phyloP scores from a whole-genome alignment of 2,888 invertebrate species.

The Bugula neritina region DNA sequence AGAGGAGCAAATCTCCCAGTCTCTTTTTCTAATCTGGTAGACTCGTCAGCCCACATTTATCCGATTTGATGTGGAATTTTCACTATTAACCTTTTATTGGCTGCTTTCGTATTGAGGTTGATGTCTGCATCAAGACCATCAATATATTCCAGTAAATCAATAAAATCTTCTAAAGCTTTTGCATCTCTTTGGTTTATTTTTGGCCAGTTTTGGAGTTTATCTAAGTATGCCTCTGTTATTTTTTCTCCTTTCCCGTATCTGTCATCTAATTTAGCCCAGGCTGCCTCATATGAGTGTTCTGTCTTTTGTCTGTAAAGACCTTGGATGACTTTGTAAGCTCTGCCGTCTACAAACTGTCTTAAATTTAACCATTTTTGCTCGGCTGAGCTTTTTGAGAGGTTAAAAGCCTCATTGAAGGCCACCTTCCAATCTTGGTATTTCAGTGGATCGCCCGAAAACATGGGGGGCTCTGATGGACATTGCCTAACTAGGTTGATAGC shows the following conservation, averaged over 20 bases:
- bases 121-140: conserved; percentile 1
- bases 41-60: conserved; percentile 5
- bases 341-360: conserved; percentile 20
- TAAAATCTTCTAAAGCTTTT: conserved; percentile 10
- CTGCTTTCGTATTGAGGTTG: conserved; percentile 12
- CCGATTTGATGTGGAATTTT: background rate
- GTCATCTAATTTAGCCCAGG: conserved; percentile 20
- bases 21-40: background rate
- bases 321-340: background rate
- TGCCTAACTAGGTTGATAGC: conserved; percentile 17
- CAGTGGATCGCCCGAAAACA: conserved; percentile 20
- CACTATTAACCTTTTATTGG: conserved; percentile 4
- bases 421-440: conserved; percentile 16
- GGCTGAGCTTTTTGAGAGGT: conserved; percentile 1
- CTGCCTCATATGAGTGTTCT: background rate
- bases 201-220: background rate
- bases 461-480: background rate
- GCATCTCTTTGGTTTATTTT: background rate
- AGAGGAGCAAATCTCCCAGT: conserved; percentile 1
- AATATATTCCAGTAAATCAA: background rate
- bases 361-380: conserved; percentile 9
- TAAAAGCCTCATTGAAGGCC: conserved; percentile 23
- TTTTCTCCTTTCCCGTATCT: conserved; percentile 20
- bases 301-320: conserved; percentile 24
- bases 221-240: conserved; percentile 17